These are phyloP conservation scores for Saguinus oedipus DNA, from an alignment of 2,797 vertebrate genomes.

Conservation along the genomic window DNA sequence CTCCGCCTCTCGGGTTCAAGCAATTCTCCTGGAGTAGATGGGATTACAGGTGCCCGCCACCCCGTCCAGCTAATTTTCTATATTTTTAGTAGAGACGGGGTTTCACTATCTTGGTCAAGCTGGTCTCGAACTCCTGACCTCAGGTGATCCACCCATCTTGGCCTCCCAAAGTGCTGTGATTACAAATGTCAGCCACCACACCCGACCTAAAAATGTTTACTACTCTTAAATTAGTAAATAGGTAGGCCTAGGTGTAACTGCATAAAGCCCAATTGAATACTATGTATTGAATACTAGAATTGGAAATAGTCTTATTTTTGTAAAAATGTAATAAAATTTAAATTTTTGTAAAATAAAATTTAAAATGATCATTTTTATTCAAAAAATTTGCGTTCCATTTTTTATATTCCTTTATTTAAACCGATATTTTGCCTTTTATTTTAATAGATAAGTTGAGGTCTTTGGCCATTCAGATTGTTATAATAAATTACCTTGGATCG, in stretches of 20 bases:
- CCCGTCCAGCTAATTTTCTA: no score
- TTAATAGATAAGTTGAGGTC: neutral
- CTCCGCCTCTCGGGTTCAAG: no score
- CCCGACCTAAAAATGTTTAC: neutral
- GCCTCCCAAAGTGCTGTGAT: no score
- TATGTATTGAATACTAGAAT: neutral
- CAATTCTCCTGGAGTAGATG: no score
- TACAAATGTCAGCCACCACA: no score
- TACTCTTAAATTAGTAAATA: neutral
- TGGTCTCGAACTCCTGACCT: no score
- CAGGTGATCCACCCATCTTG: no score
- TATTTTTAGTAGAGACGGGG: no score
- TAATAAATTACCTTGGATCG: neutral
- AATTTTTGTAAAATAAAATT: constrained; percentile 12
- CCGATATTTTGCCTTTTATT: neutral
- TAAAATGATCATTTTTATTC: neutral
- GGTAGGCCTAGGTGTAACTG: neutral
- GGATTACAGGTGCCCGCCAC: no score
- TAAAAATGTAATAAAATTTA: neutral
- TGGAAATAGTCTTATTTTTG: neutral
- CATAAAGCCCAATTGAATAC: no score
- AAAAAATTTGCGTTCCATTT: neutral
- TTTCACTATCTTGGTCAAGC: no score
- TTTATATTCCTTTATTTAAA: neutral
- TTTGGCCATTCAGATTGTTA: neutral